Percentiles rank a stretch among this genome's conserved stretches.
phyloP scores from a whole-genome alignment of 1,140 invertebrate species.

The Atta cephalotes region DNA sequence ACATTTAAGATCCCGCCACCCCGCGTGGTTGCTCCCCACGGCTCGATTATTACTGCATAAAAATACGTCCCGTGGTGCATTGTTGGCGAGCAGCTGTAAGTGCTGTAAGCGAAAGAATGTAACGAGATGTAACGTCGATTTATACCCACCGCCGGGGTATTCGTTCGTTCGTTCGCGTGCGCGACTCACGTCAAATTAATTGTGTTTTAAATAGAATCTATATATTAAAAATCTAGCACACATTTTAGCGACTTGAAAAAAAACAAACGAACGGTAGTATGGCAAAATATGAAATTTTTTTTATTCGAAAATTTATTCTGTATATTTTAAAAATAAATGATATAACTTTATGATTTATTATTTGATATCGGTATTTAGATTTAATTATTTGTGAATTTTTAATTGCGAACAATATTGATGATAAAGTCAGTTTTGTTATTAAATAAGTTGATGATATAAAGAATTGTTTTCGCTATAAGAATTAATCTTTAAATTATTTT shows the following conservation, averaged over 20 bases:
- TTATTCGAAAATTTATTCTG: neutral
- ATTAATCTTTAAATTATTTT: no score
- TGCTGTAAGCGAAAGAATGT: conserved; percentile 54
- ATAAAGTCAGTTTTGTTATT: no score
- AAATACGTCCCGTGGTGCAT: conserved; percentile 74
- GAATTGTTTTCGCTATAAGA: no score
- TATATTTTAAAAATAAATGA: no score
- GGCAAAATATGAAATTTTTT: neutral
- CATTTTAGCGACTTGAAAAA: neutral
- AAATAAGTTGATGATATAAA: no score
- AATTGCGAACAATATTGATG: no score
- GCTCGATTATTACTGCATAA: conserved; percentile 76
- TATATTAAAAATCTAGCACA: neutral
- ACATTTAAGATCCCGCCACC: conserved; percentile 36
- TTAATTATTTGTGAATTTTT: no score
- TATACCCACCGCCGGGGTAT: neutral
- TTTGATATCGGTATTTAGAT: no score
- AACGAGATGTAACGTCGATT: conserved; percentile 61
- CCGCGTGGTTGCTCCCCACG: conserved; percentile 49
- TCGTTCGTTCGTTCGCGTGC: neutral
- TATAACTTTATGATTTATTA: no score
- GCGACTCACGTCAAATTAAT: conserved; percentile 18
- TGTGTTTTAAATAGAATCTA: neutral
- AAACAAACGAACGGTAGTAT: neutral
- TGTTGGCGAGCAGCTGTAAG: conserved; percentile 73